Conservation (phyloP, 2,888 invertebrate genomes). For the Ctena decussata region DNA sequence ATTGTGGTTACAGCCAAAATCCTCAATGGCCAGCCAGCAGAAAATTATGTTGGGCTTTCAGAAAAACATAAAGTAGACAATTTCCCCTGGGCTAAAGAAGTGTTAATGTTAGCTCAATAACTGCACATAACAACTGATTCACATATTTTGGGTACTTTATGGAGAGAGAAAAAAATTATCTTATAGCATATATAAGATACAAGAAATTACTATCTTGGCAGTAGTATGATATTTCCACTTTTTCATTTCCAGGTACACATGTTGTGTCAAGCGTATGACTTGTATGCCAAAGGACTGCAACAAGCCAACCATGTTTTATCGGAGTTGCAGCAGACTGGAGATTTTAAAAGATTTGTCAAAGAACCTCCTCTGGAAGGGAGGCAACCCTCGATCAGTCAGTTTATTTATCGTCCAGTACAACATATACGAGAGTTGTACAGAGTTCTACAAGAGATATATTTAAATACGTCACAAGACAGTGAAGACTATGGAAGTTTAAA, state of each 20-base stretch:
- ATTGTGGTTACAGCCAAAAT: too few relatives aligned
- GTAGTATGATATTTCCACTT: too few relatives aligned
- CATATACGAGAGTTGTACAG: conserved; percentile 81
- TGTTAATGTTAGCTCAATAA: too few relatives aligned
- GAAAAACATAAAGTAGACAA: too few relatives aligned
- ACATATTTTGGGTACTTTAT: too few relatives aligned
- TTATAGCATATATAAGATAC: too few relatives aligned
- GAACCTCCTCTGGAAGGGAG: conserved; percentile 69
- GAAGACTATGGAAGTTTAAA: conserved; percentile 78
- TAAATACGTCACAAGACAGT: conserved; percentile 72
- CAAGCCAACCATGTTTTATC: conserved; percentile 76
- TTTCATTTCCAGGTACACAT: conserved; percentile 74
- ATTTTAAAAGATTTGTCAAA: conserved; percentile 80
- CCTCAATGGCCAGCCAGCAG: too few relatives aligned
- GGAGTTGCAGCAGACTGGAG: conserved; percentile 74
- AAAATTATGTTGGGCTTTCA: too few relatives aligned
- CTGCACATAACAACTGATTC: too few relatives aligned
- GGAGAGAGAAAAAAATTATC: too few relatives aligned
- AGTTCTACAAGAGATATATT: conserved; percentile 77
- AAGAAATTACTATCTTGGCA: too few relatives aligned
- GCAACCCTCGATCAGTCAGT: conserved; percentile 79
- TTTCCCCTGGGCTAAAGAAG: too few relatives aligned
- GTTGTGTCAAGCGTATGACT: conserved; percentile 83
- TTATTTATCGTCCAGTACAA: conserved; percentile 80
- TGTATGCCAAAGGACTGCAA: conserved; percentile 82